These are phyloP conservation scores for Gila robusta DNA, from an alignment of 2,797 vertebrate species.

Conservation along the genomic window DNA sequence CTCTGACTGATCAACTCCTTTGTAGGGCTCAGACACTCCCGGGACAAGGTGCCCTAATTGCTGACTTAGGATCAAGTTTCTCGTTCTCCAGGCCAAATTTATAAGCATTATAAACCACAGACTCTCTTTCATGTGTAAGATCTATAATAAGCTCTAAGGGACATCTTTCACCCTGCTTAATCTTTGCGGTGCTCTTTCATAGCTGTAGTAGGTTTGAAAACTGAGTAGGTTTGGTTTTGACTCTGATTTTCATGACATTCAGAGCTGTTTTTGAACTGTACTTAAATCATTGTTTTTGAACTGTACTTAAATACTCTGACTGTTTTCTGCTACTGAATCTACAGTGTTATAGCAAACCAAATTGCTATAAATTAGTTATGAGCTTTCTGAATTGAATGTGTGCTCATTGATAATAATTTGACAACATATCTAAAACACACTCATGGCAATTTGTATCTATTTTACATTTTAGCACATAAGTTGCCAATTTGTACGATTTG, in stretches of 20 bases:
- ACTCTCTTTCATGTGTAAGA: conserved; percentile 6
- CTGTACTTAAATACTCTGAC: conserved; percentile 2
- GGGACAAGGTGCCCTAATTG: conserved; percentile 46
- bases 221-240: neutral
- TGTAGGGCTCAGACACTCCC: conserved; percentile 33
- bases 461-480: neutral
- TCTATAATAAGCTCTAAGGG: conserved; percentile 25
- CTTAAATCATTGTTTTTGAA: neutral
- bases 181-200: conserved; percentile 20
- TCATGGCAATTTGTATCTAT: neutral
- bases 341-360: neutral
- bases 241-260: neutral
- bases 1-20: conserved; percentile 46
- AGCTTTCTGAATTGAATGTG: neutral
- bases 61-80: conserved; percentile 48
- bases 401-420: neutral
- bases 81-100: neutral
- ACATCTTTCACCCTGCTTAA: conserved; percentile 27
- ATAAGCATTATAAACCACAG: conserved; percentile 43
- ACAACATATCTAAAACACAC: neutral
- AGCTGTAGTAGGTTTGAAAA: neutral
- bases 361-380: neutral
- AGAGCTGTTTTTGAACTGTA: neutral
- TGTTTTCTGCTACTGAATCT: conserved; percentile 1
- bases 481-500: too few species aligned